Conservation (phyloP, 2,797 vertebrate species). For the Rhabdomys pumilio region DNA sequence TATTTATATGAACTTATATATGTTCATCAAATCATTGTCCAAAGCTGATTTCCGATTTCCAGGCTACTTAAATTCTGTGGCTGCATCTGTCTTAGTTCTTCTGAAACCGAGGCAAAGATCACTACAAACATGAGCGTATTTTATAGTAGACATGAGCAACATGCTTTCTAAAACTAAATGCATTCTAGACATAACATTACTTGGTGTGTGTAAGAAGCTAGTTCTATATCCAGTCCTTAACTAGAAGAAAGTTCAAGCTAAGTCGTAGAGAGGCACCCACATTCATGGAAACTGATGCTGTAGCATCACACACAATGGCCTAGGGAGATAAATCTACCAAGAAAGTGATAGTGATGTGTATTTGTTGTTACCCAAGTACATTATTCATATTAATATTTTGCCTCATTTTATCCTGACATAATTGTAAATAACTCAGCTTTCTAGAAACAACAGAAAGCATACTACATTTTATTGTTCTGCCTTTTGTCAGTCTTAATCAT, state of each 20-base stretch:
- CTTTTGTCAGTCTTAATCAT: neutral
- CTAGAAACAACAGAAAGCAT: neutral
- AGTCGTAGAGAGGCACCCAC: fast-evolving
- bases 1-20: neutral
- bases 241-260: neutral
- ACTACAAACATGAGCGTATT: neutral
- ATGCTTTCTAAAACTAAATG: neutral
- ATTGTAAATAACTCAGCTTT: neutral
- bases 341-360: neutral
- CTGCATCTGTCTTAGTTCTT: neutral
- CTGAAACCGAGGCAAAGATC: fast-evolving
- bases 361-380: neutral
- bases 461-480: neutral
- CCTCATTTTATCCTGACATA: neutral
- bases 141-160: fast-evolving
- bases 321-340: neutral
- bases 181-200: neutral
- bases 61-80: neutral
- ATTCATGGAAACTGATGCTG: neutral
- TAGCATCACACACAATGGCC: neutral
- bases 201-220: neutral
- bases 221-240: neutral
- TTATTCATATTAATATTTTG: neutral
- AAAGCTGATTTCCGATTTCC: neutral
- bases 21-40: neutral